Evolutionary conservation across 2,888 invertebrate species (phyloP), one percentile per base, ranked within the genome.

Genomic region (Stenichneumon culpator): DNA sequence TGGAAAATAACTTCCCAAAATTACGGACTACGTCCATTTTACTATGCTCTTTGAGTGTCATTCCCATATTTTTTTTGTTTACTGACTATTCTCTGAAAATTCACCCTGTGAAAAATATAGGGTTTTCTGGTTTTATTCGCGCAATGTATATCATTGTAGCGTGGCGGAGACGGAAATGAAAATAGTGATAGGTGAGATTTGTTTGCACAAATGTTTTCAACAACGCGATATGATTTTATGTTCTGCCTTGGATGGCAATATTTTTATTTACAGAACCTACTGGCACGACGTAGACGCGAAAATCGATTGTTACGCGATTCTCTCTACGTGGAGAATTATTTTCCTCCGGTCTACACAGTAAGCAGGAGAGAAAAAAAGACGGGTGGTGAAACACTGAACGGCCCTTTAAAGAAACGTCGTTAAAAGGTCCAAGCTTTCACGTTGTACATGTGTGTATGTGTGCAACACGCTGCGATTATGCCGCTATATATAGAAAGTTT

Each of bases 401-500:
- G 25, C 7, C 2, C 50, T 50, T 67, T 36, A 28, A 75, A 68
- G 72, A 79, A 72, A 50, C 50, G 63, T 68, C 72, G 84, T 28
- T 74, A 52, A 65, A 52, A 80, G 80, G 52, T 60, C 22, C 52
- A 47, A 32, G 57, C 44, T 39, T 75, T 63, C 63, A n/a, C 73
- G 9, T 36, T 52, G 47, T 72, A 5, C 3, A 14, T 32, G 39
- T 22, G 52, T 57, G 74, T 60, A 14, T 65, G 47, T 74, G 74
- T 63, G 63, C 44, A 28, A 79, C 69, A 70, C 52, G 44, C 44
- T 70, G n/a, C 47, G 44, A n/a, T 39, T 83, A 28, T 75, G 47
- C 25, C 65, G 44, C 47, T 67, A 68, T n/a, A 36, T 70, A 52
- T 72, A 65, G n/a, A 14, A 79, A 67, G 54, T 77, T 60, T 84